Conservation (phyloP, 37 sponge, comb jelly and placozoan species). For the Dysidea cf. avara region DNA sequence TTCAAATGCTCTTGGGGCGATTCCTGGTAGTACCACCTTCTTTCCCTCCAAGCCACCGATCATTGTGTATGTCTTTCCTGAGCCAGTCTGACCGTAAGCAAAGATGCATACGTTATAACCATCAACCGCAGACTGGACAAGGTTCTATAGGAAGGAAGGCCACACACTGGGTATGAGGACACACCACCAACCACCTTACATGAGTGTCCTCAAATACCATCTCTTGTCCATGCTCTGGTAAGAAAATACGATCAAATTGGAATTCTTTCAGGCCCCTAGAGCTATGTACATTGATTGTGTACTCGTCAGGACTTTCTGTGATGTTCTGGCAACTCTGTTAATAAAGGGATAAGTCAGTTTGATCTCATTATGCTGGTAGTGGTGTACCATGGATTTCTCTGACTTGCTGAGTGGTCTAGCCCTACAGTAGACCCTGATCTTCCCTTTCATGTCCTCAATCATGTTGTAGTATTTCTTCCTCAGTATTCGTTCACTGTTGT, state of each 20-base stretch:
- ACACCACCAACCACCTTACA: no score
- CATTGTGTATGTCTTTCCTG: conserved; percentile 65
- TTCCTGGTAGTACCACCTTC: conserved; percentile 12
- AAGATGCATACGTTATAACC: conserved; percentile 76
- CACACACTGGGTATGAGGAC: no score
- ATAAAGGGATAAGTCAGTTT: neutral
- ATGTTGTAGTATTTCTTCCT: no score
- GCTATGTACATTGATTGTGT: conserved; percentile 33
- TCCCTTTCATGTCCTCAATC: conserved; percentile 26
- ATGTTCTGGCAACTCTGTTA: conserved; percentile 1
- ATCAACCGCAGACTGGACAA: conserved; percentile 66
- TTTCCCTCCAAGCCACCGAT: conserved; percentile 9
- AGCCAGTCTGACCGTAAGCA: conserved; percentile 80
- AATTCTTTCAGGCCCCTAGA: conserved; percentile 47
- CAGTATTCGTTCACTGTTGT: no score
- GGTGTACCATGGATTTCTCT: conserved; percentile 38
- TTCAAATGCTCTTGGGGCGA: conserved; percentile 50
- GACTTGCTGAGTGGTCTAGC: conserved; percentile 40
- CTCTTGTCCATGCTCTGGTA: conserved; percentile 21
- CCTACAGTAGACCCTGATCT: conserved; percentile 62
- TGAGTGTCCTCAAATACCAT: conserved; percentile 28
- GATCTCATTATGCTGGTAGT: no score
- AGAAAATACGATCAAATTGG: conserved; percentile 41
- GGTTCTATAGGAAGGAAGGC: neutral
- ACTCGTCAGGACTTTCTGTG: conserved; percentile 49